Evolutionary conservation across 2,797 vertebrate species (phyloP), one percentile per base, ranked within the genome.

Genomic region (Sebastolobus alascanus): DNA sequence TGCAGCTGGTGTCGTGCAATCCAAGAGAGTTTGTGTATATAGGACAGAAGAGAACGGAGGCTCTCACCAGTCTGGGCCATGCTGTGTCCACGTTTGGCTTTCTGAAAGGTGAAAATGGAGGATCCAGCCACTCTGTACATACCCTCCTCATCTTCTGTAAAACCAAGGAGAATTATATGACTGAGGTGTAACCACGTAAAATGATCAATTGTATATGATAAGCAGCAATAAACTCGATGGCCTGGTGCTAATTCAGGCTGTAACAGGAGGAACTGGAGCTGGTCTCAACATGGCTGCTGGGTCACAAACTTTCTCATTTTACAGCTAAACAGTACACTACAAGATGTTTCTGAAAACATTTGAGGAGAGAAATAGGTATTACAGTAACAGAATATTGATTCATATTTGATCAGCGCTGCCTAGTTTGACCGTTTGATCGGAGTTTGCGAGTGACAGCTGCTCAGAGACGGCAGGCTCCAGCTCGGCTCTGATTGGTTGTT

Each of bases 91-190:
- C 95, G 95, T 89, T 96, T 98, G 75, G 92, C 93, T 82, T 94
- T 96, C 89, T 98, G 97, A 89, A 99, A 99, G 0, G 96, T 94
- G 89, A 97, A 99, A 85, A 99, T 96, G 50, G 97, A 96, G 5
- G 95, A 94, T 68, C 97, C 96, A 25, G 96, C 94, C 60, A 96
- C 90, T 77, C 93, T 70, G 69, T 95, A 93, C 59, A 93, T 90
- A 84, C 93, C 94, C 83, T 92, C 95, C 12, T 95, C 86, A 31
- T 96, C 92, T 60, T 95, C 97, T 98, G 92, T 43, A 69, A 82
- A 77, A 56, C 6, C 86, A 73, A 18, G 1, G 79, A 58, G 61
- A 54, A 12, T 0, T 0, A 65, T 31, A 1, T 13, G 1, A 58
- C 16, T 50, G 0, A 43, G 9, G 14, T 68, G 35, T 12, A 29